phyloP scores from a whole-genome alignment of 2,797 vertebrate species.

The Semotilus atromaculatus region DNA sequence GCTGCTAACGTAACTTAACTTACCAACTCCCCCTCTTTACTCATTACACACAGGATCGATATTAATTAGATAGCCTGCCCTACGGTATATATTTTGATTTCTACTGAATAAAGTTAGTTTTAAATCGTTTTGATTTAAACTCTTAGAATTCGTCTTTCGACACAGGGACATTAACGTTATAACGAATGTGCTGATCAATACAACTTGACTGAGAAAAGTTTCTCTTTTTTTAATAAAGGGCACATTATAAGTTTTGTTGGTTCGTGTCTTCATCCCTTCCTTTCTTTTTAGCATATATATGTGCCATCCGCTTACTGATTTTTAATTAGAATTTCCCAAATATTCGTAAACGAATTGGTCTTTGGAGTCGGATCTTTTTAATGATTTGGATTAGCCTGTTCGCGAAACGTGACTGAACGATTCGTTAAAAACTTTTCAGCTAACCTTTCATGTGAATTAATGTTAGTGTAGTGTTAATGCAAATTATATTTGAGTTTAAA shows the following conservation, averaged over 20 bases:
- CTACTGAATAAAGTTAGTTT: not conserved
- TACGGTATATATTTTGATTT: not conserved
- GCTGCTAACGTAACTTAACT: too few relatives aligned
- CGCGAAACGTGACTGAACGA: not conserved
- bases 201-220: not conserved
- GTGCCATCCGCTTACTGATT: not conserved
- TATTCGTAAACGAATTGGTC: not conserved
- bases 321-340: not conserved
- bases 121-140: not conserved
- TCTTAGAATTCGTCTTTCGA: not conserved
- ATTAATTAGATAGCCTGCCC: not conserved
- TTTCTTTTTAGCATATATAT: not conserved
- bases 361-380: slow-evolving; percentile 13
- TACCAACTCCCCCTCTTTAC: not conserved
- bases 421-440: not conserved
- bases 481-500: not conserved
- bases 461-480: not conserved
- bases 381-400: not conserved
- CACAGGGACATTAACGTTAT: not conserved
- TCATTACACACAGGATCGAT: not conserved
- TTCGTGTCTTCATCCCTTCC: not conserved
- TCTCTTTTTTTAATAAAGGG: not conserved
- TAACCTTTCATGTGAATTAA: not conserved
- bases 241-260: not conserved
- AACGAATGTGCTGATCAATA: slow-evolving; percentile 16